Conservation (phyloP, 2,888 invertebrate genomes). For the Schizotus pectinicornis region DNA sequence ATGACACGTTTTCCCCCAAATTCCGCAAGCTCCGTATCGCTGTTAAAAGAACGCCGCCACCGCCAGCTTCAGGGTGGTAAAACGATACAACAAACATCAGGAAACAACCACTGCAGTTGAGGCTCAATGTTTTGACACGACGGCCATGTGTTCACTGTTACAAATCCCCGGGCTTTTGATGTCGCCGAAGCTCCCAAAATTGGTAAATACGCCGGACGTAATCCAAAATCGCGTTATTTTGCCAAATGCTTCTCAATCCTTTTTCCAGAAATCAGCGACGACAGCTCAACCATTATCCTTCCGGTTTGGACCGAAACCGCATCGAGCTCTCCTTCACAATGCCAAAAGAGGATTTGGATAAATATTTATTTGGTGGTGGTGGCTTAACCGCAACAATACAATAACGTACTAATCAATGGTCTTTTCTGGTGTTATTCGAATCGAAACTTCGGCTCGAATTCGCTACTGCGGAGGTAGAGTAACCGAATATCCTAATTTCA, state of each 20-base stretch:
- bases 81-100: constrained; percentile 25
- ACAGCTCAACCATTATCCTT: no score
- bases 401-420: constrained; percentile 17
- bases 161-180: constrained; percentile 26
- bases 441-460: constrained; percentile 6
- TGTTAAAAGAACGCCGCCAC: constrained; percentile 21
- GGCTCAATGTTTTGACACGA: constrained; percentile 50
- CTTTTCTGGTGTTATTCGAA: constrained; percentile 15
- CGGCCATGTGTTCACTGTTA: constrained; percentile 51
- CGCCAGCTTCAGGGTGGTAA: constrained; percentile 28
- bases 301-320: no score
- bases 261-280: no score
- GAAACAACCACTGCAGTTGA: constrained; percentile 28
- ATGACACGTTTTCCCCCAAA: no score
- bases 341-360: no score
- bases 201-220: no score
- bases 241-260: no score
- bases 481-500: constrained; percentile 42
- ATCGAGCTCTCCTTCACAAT: no score
- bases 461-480: constrained; percentile 16
- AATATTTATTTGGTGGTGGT: no score
- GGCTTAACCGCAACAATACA: no score
- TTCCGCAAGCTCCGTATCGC: constrained; percentile 11
- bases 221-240: no score
- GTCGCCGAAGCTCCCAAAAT: constrained; percentile 12